Evolutionary conservation across 2,888 invertebrate genomes (phyloP), one percentile per base, ranked within the genome.

Genomic region (Brassicogethes aeneus): DNA sequence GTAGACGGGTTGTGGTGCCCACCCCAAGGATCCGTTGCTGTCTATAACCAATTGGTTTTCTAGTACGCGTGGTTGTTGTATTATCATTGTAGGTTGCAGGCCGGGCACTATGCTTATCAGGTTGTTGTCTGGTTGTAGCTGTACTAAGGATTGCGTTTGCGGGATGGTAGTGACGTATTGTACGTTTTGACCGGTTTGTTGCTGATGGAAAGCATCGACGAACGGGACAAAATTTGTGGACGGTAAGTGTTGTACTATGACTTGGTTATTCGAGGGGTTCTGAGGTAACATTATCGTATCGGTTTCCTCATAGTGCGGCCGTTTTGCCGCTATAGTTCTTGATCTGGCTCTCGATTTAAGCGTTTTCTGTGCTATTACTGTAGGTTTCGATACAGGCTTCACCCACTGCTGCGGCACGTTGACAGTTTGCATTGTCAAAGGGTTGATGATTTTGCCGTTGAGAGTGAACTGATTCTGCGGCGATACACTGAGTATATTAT

Each of bases 161-260:
- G 80, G 78, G 44, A 82, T 76, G 0, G 85, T 78, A 7, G 85
- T 78, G 34, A 87, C 80, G 54, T 86, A 87, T 56, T 87, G 87
- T 64, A 86, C 71, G 59, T 81, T 82, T 60, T 81, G 81, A 42
- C 77, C 77, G 41, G 80, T 76, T n/a, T n/a, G n/a, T 50, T 80
- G 79, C 54, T 82, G 82, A 37, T 82, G 81, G 50, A 81, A 71
- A 1, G 80, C 74, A 57, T 83, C 82, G 2, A 83, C 78, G 63
- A 81, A 82, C 2, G 78, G 72, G 37, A 75, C 69, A 40, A 74
- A 68, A 54, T 70, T 73, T 34, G 70, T 65, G 14, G 64, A 58
- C 31, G 64, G 63, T 35, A 67, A 50, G 55, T 82, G 82, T 58
- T 84, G 84, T 1, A 85, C 73, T 50, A 83, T 80, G 14, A 85